phyloP scores from a whole-genome alignment of 2,888 invertebrate genomes.

The Automeris io region DNA sequence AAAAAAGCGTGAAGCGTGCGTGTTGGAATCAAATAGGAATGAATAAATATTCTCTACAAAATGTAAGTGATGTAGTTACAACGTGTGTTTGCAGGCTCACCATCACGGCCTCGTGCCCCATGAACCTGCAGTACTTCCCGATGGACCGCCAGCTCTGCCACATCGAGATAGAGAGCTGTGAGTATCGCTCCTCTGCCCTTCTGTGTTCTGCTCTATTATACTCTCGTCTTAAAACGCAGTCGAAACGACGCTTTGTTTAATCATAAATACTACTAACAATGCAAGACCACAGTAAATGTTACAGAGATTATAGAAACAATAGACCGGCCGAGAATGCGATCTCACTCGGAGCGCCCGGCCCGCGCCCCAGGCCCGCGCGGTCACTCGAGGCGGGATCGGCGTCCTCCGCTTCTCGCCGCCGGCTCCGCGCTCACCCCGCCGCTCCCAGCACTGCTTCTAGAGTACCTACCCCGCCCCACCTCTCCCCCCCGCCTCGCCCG shows the following conservation, averaged over 20 bases:
- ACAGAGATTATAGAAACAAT: conserved; percentile 45
- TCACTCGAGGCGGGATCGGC: conserved; percentile 10
- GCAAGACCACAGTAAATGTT: conserved; percentile 4
- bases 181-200: conserved; percentile 71
- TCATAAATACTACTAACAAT: not conserved
- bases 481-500: not conserved
- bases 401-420: conserved; percentile 8
- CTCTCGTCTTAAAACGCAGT: not conserved
- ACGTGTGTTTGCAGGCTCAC: conserved; percentile 83
- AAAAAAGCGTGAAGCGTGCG: too few species aligned
- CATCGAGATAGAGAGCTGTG: conserved; percentile 96
- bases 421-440: not conserved
- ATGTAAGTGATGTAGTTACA: conserved; percentile 4
- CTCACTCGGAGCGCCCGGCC: conserved; percentile 18
- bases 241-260: not conserved
- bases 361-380: conserved; percentile 14
- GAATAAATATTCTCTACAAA: too few species aligned
- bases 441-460: not conserved
- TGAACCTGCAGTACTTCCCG: conserved; percentile 95
- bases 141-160: conserved; percentile 95
- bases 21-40: too few species aligned
- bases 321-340: conserved; percentile 10
- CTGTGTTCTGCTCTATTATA: not conserved
- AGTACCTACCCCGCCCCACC: not conserved
- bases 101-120: conserved; percentile 94